Percentiles rank a stretch among this genome's conserved stretches.
These are phyloP conservation scores for Dolichoris vasculosae DNA, from an alignment of 1,140 invertebrate species.

Conservation along the genomic window DNA sequence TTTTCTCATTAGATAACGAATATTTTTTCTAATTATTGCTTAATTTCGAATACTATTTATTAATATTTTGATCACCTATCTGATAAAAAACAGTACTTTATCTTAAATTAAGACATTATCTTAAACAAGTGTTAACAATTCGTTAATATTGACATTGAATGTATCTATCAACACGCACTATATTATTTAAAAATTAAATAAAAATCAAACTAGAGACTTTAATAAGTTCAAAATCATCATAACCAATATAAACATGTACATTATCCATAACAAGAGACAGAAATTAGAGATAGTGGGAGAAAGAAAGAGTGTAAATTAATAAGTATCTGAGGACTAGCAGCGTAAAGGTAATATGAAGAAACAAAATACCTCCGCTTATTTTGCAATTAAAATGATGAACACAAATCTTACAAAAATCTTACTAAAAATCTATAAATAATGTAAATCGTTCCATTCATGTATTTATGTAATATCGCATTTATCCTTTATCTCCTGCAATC, in stretches of 20 bases:
- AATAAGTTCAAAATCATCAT: background rate
- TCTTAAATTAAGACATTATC: background rate
- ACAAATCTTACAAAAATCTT: constrained; percentile 20
- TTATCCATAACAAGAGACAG: background rate
- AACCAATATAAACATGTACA: background rate
- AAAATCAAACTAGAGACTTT: background rate
- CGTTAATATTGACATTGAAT: background rate
- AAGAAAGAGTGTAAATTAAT: too few relatives aligned
- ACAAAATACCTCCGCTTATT: constrained; percentile 33
- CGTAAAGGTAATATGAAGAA: background rate
- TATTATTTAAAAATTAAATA: background rate
- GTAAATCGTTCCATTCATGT: background rate
- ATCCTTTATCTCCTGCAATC: background rate
- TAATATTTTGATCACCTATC: background rate
- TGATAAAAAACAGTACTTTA: background rate
- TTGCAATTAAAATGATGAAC: constrained; percentile 42
- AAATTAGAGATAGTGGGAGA: background rate
- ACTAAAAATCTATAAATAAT: constrained; percentile 46
- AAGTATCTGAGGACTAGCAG: too few relatives aligned
- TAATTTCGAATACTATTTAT: background rate
- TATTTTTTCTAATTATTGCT: too few relatives aligned
- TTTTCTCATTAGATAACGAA: too few relatives aligned
- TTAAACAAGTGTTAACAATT: background rate
- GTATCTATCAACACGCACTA: background rate
- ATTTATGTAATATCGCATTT: background rate